Percentiles rank a stretch among this genome's conserved stretches.
These are phyloP conservation scores for Leptodactylus fallax DNA, from an alignment of 2,797 vertebrate genomes.

Conservation along the genomic window DNA sequence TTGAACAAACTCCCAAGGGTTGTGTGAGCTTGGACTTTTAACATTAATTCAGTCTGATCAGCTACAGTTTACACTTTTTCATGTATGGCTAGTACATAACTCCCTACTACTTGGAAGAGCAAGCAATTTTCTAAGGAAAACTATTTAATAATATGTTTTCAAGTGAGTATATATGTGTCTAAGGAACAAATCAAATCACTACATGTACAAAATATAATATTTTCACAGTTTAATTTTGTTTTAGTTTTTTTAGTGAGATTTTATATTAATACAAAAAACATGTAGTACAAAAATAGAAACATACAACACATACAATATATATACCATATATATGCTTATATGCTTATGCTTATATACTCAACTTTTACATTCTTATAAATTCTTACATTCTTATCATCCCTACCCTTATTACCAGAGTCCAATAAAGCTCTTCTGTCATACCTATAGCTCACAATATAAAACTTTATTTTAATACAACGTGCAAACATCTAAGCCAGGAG, in stretches of 20 bases:
- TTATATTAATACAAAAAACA: no score
- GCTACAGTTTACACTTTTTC: slow-evolving; percentile 66
- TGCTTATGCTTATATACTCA: no score
- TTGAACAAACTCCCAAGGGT: slow-evolving; percentile 63
- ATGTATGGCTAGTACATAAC: slow-evolving; percentile 66
- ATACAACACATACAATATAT: no score
- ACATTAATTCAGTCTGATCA: slow-evolving; percentile 70
- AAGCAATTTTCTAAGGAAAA: slow-evolving; percentile 57
- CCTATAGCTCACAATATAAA: no score
- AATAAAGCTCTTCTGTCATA: no score
- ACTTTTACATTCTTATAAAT: no score
- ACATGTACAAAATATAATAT: neutral
- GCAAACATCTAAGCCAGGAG: no score
- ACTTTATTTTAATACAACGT: no score
- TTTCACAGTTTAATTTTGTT: neutral
- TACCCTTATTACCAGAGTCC: no score
- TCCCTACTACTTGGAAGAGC: slow-evolving; percentile 66
- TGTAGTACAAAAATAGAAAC: no score
- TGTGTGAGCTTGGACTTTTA: slow-evolving; percentile 65
- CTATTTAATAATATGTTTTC: neutral
- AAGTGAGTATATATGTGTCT: neutral
- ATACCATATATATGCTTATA: no score
- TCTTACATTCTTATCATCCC: no score
- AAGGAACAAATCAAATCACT: neutral
- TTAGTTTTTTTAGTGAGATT: neutral